These are phyloP conservation scores for Sebastes cheni DNA, from an alignment of 2,797 vertebrate species.

Conservation along the genomic window DNA sequence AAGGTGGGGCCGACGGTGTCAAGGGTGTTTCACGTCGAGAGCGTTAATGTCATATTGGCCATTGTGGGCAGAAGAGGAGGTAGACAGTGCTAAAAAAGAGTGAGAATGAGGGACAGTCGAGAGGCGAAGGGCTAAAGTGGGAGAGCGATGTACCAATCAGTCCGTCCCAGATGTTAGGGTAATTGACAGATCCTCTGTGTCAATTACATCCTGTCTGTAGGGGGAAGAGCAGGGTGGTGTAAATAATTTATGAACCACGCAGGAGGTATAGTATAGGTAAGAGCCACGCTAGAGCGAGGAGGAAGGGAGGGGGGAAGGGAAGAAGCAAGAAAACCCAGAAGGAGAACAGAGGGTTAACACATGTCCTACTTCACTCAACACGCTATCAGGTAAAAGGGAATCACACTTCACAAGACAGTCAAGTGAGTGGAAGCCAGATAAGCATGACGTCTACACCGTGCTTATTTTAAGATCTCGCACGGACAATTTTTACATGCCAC, in stretches of 20 bases:
- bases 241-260: slow-evolving; percentile 71
- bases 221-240: slow-evolving; percentile 35
- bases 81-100: not conserved
- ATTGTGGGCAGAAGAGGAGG: not conserved
- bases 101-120: not conserved
- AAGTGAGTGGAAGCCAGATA: slow-evolving; percentile 48
- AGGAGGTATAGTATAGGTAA: slow-evolving; percentile 41
- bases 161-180: slow-evolving; percentile 65
- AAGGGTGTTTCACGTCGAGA: slow-evolving; percentile 69
- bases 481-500: slow-evolving; percentile 54
- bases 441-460: slow-evolving; percentile 24
- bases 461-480: slow-evolving; percentile 67
- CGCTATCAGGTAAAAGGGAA: slow-evolving; percentile 55
- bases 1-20: slow-evolving; percentile 48
- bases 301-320: not conserved
- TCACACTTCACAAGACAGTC: slow-evolving; percentile 43
- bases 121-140: slow-evolving; percentile 19
- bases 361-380: slow-evolving; percentile 61
- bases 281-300: not conserved
- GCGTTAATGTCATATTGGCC: slow-evolving; percentile 56
- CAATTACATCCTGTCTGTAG: slow-evolving; percentile 65
- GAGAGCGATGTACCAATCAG: slow-evolving; percentile 54
- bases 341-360: slow-evolving; percentile 43
- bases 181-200: slow-evolving; percentile 71
- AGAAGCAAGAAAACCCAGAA: not conserved